Evolutionary conservation across 2,113 vertebrate species (phyloP).

Genomic region (Atlantisia rogersi): DNA sequence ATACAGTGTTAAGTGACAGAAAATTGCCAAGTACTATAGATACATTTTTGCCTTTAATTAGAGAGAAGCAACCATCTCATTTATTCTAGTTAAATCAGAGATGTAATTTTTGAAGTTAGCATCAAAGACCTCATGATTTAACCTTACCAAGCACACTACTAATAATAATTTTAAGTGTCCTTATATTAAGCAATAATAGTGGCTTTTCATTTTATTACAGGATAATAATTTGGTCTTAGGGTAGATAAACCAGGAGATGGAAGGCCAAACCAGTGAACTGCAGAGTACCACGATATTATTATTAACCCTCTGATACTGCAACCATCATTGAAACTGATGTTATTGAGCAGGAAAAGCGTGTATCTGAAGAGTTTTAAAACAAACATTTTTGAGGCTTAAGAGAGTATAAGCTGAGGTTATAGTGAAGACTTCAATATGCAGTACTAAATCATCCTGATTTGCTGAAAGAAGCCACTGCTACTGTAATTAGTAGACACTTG

Average conservation of each 20-base stretch:
- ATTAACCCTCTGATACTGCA: not conserved
- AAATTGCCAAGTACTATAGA: slow-evolving; percentile 50
- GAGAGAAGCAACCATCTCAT: slow-evolving; percentile 51
- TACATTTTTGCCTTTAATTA: slow-evolving; percentile 65
- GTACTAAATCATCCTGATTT: not conserved
- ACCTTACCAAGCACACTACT: slow-evolving; percentile 43
- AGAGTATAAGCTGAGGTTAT: not conserved
- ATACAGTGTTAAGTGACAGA: slow-evolving; percentile 51
- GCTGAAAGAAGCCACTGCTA: not conserved
- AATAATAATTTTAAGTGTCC: slow-evolving; percentile 54
- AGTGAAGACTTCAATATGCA: not conserved
- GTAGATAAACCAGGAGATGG: slow-evolving; percentile 20
- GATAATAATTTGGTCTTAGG: slow-evolving; percentile 33
- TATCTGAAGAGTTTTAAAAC: not conserved
- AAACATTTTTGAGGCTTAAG: not conserved
- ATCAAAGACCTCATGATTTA: slow-evolving; percentile 62
- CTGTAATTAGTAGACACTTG: not conserved
- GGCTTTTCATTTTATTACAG: slow-evolving; percentile 47
- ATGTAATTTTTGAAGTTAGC: slow-evolving; percentile 52
- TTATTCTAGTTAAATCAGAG: slow-evolving; percentile 40
- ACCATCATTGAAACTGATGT: not conserved
- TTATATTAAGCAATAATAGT: slow-evolving; percentile 50
- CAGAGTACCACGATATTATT: not conserved
- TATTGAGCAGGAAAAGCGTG: not conserved
- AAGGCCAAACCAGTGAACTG: slow-evolving; percentile 42